Conservation (phyloP, 1,140 invertebrate species). For the Diuraphis noxia region DNA sequence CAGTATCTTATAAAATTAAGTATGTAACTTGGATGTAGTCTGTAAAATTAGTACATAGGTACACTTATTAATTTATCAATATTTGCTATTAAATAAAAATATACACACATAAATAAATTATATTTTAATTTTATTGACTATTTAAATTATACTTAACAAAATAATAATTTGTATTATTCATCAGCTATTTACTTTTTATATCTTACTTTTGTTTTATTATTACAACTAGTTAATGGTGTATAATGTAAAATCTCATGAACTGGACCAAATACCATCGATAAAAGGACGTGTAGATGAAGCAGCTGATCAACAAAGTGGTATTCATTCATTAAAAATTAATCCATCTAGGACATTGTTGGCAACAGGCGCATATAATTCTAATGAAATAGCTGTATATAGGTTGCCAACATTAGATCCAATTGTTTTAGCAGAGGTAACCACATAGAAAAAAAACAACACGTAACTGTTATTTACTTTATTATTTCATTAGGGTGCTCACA, state of each 20-base stretch:
- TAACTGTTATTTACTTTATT: background rate
- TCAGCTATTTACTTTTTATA: background rate
- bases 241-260: conserved; percentile 75
- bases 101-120: background rate
- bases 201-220: conserved; percentile 43
- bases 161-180: background rate
- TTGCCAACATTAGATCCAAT: conserved; percentile 91
- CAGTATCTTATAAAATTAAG: background rate
- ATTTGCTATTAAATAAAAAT: background rate
- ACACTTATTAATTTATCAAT: too few species aligned
- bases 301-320: conserved; percentile 78
- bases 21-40: background rate
- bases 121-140: background rate
- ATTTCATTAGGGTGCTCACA: conserved; percentile 67
- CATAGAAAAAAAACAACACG: background rate
- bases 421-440: conserved; percentile 81
- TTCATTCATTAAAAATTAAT: conserved; percentile 92
- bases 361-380: conserved; percentile 89
- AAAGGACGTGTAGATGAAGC: conserved; percentile 66
- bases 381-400: conserved; percentile 90
- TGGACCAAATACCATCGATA: conserved; percentile 85
- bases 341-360: conserved; percentile 87
- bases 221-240: conserved; percentile 76
- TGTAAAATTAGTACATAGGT: background rate
- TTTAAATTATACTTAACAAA: background rate